A percentile compares a stretch with the other conserved stretches of the same genome.
phyloP scores from a whole-genome alignment of 35 echinoderm and acorn worm species.

The Stichopus chloronotus region DNA sequence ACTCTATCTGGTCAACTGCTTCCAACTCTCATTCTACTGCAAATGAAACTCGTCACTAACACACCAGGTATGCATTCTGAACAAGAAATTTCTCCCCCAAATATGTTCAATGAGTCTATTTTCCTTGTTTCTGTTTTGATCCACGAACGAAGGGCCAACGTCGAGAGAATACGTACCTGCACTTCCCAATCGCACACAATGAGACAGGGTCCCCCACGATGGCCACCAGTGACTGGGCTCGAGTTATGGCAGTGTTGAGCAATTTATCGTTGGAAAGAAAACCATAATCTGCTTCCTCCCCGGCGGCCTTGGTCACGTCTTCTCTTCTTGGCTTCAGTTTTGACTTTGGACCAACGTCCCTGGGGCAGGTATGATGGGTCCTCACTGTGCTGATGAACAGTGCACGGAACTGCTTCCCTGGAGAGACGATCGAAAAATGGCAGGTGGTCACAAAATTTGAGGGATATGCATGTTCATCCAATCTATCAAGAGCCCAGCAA shows the following conservation, averaged over 20 bases:
- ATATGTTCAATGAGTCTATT: too few species aligned
- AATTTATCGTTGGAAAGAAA: constrained; percentile 96
- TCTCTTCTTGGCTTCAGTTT: constrained; percentile 36
- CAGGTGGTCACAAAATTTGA: neutral
- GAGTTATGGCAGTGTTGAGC: constrained; percentile 96
- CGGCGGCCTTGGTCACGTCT: constrained; percentile 53
- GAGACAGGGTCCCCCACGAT: constrained; percentile 91
- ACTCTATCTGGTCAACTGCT: too few species aligned
- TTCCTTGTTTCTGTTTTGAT: too few species aligned
- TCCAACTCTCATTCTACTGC: too few species aligned
- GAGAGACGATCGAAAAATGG: neutral
- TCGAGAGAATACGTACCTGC: constrained; percentile 65
- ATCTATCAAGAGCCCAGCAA: too few species aligned
- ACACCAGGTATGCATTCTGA: too few species aligned
- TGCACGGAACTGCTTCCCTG: constrained; percentile 97
- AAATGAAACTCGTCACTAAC: too few species aligned
- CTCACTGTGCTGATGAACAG: constrained; percentile 98
- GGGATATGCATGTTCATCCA: neutral
- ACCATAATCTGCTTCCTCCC: constrained; percentile 89
- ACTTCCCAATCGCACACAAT: constrained; percentile 89
- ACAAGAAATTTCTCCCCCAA: too few species aligned
- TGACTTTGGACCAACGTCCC: constrained; percentile 18
- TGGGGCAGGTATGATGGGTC: constrained; percentile 87
- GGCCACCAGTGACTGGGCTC: constrained; percentile 92
- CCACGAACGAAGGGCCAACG: too few species aligned